Conservation (phyloP, 2,888 invertebrate genomes). For the Caenorhabditis doughertyi region DNA sequence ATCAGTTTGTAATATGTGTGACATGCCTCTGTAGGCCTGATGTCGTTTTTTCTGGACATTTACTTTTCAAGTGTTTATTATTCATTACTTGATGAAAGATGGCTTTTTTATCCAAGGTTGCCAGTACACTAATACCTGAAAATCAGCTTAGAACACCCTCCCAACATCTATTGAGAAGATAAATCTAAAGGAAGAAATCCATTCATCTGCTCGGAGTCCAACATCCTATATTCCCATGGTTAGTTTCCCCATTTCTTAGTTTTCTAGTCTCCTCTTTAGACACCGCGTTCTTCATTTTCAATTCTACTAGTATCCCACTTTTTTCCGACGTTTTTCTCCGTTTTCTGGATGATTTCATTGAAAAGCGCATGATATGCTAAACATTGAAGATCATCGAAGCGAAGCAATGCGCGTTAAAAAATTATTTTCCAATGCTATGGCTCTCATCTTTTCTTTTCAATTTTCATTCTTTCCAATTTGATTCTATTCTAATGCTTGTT, state of each 20-base stretch:
- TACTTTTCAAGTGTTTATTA: too few relatives aligned
- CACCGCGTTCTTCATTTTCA: conserved; percentile 33
- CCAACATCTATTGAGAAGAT: not conserved
- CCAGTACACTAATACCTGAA: too few relatives aligned
- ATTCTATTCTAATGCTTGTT: conserved; percentile 11
- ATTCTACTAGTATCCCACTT: conserved; percentile 31
- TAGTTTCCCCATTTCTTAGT: conserved; percentile 12
- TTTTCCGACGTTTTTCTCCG: not conserved
- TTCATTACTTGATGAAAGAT: too few relatives aligned
- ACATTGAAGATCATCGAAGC: conserved; percentile 45
- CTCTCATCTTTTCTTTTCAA: not conserved
- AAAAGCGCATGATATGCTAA: conserved; percentile 45
- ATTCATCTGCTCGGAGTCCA: conserved; percentile 19
- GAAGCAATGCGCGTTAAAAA: conserved; percentile 20
- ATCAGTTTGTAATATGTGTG: too few relatives aligned
- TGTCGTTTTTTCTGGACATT: too few relatives aligned
- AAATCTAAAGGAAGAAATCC: conserved; percentile 1
- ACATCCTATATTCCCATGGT: conserved; percentile 4
- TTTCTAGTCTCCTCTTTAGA: conserved; percentile 11
- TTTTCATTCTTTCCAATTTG: conserved; percentile 9
- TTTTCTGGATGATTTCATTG: conserved; percentile 15
- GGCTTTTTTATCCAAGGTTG: too few relatives aligned
- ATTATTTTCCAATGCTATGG: conserved; percentile 15
- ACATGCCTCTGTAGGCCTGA: too few relatives aligned
- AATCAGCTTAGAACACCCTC: not conserved